Conservation (phyloP, 2,888 invertebrate genomes). For the Lottia scabra region DNA sequence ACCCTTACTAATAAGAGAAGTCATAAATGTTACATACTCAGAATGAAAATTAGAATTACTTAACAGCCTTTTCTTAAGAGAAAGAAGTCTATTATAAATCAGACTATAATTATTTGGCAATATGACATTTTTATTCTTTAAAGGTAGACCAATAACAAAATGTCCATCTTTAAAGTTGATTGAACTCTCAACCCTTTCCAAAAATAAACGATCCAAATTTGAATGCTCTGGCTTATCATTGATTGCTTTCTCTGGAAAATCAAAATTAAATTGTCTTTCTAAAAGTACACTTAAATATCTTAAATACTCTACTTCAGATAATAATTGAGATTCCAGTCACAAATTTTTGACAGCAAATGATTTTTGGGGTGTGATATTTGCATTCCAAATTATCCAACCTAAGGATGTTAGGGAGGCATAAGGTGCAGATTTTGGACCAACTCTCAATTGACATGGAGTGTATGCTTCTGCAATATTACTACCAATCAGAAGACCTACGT, state of each 20-base stretch:
- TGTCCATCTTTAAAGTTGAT: not conserved
- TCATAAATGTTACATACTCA: constrained; percentile 16
- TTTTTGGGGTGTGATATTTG: not conserved
- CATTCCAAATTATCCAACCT: constrained; percentile 15
- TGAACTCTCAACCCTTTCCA: not conserved
- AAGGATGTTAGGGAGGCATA: constrained; percentile 12
- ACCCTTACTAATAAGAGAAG: constrained; percentile 15
- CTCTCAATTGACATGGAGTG: constrained; percentile 8
- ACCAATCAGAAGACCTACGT: constrained; percentile 18
- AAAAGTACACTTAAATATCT: not conserved
- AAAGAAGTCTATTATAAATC: constrained; percentile 2
- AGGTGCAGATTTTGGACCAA: constrained; percentile 12
- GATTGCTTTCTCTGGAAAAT: not conserved
- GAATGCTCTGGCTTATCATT: not conserved
- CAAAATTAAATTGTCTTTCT: not conserved
- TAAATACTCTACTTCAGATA: not conserved
- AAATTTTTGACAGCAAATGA: not conserved
- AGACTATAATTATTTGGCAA: not conserved
- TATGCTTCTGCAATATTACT: constrained; percentile 14
- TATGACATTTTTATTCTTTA: not conserved
- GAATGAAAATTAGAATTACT: constrained; percentile 8
- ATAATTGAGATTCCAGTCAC: not conserved
- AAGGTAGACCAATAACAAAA: not conserved
- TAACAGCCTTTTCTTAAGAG: constrained; percentile 11
- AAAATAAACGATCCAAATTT: not conserved